Evolutionary conservation across 2,888 invertebrate genomes (phyloP), one percentile per base, ranked within the genome.

Genomic region (Brachyopa scutellaris): DNA sequence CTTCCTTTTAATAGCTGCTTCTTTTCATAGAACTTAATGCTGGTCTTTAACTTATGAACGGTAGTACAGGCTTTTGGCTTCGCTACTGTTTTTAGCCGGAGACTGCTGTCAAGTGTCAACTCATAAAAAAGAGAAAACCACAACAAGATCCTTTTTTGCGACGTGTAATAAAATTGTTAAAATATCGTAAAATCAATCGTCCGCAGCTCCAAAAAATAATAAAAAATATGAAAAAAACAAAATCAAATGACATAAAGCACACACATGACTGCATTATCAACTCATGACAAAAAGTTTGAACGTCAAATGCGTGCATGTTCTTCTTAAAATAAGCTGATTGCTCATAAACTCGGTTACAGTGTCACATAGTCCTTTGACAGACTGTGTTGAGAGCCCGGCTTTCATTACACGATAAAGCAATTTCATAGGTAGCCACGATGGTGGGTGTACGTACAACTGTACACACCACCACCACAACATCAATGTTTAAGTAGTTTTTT

Each of bases 111-210:
- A n/a, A n/a, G n/a, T n/a, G n/a, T 15, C 23, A 17, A 17, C 9
- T 40, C 8, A 5, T 15, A 40, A 42, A 15, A 31, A 31, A 31
- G 23, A 47, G 21, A 8, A 23, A 11, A 36, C 31, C 31, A 8
- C 13, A 21, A 33, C 11, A 36, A 31, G n/a, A 53, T n/a, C n/a
- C n/a, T n/a, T n/a, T n/a, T n/a, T n/a, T n/a, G n/a, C n/a, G n/a
- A n/a, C n/a, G n/a, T n/a, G n/a, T n/a, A 33, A 62, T 51, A 40
- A n/a, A 26, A 21, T 7, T 1, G 9, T 0, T 7, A 26, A 64
- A 64, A 5, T 11, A n/a, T 47, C 47, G 8, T 49, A 11, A 40
- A 64, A 64, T 64, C 64, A 51, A 64, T 64, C 64, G 38, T 29
- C 15, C 64, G 40, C 47, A 36, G 19, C 40, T 40, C 40, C 9